A percentile compares a stretch with the other conserved stretches of the same genome.
Conservation (phyloP, 2,113 vertebrate species). For the Dunckerocampus dactyliophorus region DNA sequence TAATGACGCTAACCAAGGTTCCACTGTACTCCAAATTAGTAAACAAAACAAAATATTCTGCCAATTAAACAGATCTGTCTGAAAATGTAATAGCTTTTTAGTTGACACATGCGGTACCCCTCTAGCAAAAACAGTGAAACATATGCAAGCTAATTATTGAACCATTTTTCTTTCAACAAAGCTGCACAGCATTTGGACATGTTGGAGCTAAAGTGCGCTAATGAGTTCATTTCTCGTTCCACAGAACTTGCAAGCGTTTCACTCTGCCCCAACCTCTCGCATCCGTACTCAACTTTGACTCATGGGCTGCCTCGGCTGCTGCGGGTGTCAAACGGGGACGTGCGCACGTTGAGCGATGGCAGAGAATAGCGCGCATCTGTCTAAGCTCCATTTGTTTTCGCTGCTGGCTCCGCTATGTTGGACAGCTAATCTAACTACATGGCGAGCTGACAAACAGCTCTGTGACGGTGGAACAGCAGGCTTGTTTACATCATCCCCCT, state of each 20-base stretch:
- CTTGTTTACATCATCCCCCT: constrained; percentile 46
- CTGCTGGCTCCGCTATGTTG: constrained; percentile 50
- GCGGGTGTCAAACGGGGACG: constrained; percentile 31
- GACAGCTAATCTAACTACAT: constrained; percentile 61
- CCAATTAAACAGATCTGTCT: not conserved
- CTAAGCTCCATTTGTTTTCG: constrained; percentile 58
- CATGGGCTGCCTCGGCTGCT: constrained; percentile 12
- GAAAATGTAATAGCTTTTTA: not conserved
- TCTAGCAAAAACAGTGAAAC: constrained; percentile 2
- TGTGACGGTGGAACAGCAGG: constrained; percentile 56
- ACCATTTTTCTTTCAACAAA: constrained; percentile 4
- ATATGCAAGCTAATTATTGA: not conserved
- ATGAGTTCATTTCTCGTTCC: not conserved
- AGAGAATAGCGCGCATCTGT: constrained; percentile 44
- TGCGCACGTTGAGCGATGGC: constrained; percentile 56
- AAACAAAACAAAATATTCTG: not conserved
- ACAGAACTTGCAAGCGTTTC: no score
- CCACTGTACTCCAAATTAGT: not conserved
- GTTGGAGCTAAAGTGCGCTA: not conserved
- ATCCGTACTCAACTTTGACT: constrained; percentile 13
- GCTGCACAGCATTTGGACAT: constrained; percentile 5
- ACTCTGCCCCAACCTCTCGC: no score
- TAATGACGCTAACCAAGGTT: no score
- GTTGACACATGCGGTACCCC: not conserved
- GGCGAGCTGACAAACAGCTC: constrained; percentile 62